Evolutionary conservation across 2,797 vertebrate genomes (phyloP), one percentile per base, ranked within the genome.

Genomic region (Microctenopoma stevenorrisi): DNA sequence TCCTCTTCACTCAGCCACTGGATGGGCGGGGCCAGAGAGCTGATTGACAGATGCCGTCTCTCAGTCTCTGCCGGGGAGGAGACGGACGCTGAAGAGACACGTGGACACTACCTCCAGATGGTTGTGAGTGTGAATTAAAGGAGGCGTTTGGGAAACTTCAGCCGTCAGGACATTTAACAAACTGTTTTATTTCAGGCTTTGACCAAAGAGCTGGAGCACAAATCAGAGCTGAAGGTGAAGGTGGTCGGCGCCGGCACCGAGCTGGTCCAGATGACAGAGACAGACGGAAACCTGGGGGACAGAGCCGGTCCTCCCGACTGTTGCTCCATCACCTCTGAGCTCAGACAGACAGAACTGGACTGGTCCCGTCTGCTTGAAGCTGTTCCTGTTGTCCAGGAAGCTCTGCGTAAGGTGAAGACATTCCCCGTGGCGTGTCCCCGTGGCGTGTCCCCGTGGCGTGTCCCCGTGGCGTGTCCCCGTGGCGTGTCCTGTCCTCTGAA

Each of bases 341-440:
- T 97, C 84, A 84, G 92, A 44, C 94, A 93, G 48, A 79, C 93
- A 5, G 96, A 98, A 74, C 91, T 93, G 72, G 92, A 91, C 51
- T 99, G 97, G 97, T 88, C 91, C 26, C n/a, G 91, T 51, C 88
- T 98, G 67, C 81, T 87, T 51, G 69, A 82, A 0, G 86, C 93
- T 0, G 81, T 96, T 7, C 94, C 94, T 12, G 56, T 74, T 10
- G 75, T 95, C 72, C 95, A 96, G 84, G 94, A 94, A 51, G 90
- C 89, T 52, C 90, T 98, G 57, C 95, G 96, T 55, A 90, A 96
- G 95, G 97, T 96, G 40, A 81, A 68, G 0, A 49, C 43, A 10
- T 0, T n/a, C 1, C 42, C 22, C 22, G 22, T 22, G 22, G 22
- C 22, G 22, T 22, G 22, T 22, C 22, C 22, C 22, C 22, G 22